A percentile compares a stretch with the other conserved stretches of the same genome.
Conservation (phyloP, 1,140 invertebrate genomes). For the Leucophenga varia region DNA sequence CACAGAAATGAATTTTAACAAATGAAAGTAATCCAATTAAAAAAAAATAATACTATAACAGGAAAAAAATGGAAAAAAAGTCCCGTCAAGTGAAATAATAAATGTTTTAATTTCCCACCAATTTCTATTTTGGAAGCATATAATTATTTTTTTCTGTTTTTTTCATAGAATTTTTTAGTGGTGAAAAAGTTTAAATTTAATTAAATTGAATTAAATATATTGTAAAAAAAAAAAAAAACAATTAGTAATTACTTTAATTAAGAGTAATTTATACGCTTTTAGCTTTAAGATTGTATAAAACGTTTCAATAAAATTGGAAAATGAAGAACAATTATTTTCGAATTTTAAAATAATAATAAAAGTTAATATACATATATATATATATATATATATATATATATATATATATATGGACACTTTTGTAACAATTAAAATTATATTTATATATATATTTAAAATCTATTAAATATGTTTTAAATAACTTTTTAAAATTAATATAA, state of each 20-base stretch:
- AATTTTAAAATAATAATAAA: slow-evolving; percentile 4
- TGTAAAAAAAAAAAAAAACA: background rate
- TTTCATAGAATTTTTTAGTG: background rate
- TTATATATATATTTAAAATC: background rate
- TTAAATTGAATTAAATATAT: no score
- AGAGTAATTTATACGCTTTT: background rate
- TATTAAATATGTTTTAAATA: background rate
- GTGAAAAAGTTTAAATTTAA: background rate
- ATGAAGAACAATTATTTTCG: slow-evolving; percentile 1
- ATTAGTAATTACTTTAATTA: background rate
- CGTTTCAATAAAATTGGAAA: background rate
- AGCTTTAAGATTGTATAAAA: background rate
- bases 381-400: background rate
- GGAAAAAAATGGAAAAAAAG: background rate
- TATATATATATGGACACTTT: no score
- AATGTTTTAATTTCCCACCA: background rate
- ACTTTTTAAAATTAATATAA: background rate
- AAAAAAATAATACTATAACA: slow-evolving; percentile 2
- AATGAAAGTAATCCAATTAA: slow-evolving; percentile 2
- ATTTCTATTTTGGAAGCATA: slow-evolving; percentile 3
- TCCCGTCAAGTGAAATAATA: background rate
- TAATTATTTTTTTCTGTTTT: background rate
- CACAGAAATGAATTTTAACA: slow-evolving; percentile 1
- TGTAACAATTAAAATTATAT: slow-evolving; percentile 2
- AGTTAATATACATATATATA: background rate